Conservation (phyloP, 2,113 vertebrate genomes). For the Ctenodactylus gundi region DNA sequence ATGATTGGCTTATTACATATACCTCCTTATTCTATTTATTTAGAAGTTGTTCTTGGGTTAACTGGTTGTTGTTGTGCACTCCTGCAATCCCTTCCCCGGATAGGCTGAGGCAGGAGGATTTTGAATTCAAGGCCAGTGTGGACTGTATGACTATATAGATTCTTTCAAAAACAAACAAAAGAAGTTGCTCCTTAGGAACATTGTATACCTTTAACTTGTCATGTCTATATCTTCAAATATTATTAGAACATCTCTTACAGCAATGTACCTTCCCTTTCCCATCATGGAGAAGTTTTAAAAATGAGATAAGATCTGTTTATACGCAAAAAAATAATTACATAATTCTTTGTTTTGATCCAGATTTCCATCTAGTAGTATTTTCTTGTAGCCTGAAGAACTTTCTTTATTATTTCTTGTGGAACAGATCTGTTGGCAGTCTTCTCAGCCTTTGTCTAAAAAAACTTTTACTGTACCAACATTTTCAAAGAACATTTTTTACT, state of each 20-base stretch:
- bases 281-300: background rate
- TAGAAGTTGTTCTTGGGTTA: background rate
- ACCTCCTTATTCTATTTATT: background rate
- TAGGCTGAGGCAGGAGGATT: background rate
- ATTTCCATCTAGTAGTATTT: background rate
- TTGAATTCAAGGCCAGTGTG: background rate
- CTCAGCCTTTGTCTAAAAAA: slow-evolving; percentile 14
- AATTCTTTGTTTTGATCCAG: background rate
- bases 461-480: background rate
- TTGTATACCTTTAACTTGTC: background rate
- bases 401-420: slow-evolving; percentile 1
- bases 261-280: background rate
- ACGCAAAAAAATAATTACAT: background rate
- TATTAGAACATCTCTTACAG: background rate
- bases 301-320: background rate
- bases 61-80: background rate
- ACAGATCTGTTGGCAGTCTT: background rate
- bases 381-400: background rate
- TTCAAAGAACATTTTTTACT: slow-evolving; percentile 13
- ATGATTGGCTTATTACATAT: background rate
- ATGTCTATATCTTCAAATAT: background rate
- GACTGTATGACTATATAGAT: background rate
- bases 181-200: background rate
- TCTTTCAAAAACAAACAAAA: background rate
- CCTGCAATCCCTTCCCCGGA: background rate